Conservation (phyloP, 1,140 invertebrate genomes). For the Neocloeon triangulifer region DNA sequence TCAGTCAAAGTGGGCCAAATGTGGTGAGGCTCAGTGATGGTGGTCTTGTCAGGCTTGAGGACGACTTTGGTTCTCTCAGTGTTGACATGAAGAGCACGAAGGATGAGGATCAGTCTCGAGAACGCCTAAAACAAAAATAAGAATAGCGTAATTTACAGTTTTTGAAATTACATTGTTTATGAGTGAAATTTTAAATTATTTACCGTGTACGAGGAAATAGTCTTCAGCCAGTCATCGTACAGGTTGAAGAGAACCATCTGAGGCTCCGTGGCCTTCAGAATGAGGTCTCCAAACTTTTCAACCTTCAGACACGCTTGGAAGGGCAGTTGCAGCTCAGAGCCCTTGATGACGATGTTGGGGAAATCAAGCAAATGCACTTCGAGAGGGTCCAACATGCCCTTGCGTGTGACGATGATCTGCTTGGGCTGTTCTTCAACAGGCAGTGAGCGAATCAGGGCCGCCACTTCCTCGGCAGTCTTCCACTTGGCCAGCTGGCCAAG, state of each 20-base stretch:
- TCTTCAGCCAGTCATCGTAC: constrained; percentile 98
- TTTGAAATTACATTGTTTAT: not conserved
- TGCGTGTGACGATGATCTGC: constrained; percentile 98
- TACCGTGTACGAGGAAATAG: constrained; percentile 77
- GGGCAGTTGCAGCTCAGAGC: constrained; percentile 92
- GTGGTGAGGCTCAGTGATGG: constrained; percentile 95
- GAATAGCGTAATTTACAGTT: not conserved
- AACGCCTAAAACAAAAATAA: constrained; percentile 41
- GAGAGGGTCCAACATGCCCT: constrained; percentile 97
- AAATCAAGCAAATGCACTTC: constrained; percentile 98
- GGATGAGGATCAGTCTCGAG: constrained; percentile 87
- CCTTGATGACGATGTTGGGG: constrained; percentile 99
- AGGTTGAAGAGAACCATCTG: constrained; percentile 99
- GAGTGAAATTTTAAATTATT: no score
- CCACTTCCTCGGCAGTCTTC: constrained; percentile 99
- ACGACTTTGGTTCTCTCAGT: constrained; percentile 97
- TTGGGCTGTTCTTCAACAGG: constrained; percentile 99
- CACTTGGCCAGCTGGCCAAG: constrained; percentile 89
- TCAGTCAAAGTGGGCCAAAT: constrained; percentile 96
- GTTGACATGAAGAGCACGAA: constrained; percentile 94
- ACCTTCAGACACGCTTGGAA: constrained; percentile 99
- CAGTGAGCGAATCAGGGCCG: constrained; percentile 91
- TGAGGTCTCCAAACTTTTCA: constrained; percentile 98
- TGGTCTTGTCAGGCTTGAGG: constrained; percentile 96
- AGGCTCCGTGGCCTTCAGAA: constrained; percentile 96